Percentiles rank a stretch among this genome's conserved stretches.
Conservation (phyloP, 2,797 vertebrate species). For the Chloroceryle inda region DNA sequence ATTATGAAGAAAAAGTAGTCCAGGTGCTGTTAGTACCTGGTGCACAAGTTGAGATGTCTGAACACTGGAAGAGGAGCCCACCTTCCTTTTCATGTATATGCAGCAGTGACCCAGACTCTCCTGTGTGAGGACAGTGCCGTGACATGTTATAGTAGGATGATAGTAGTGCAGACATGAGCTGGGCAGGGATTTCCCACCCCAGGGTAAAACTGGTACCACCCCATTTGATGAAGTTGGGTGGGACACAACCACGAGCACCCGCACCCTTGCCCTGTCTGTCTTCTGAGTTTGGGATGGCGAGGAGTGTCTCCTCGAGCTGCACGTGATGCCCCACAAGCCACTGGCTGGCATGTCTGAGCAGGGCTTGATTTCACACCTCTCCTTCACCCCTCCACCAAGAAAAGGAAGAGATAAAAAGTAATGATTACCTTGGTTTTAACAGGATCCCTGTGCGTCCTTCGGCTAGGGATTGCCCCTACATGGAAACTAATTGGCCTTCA, state of each 20-base stretch:
- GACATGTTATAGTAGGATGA: fast-evolving
- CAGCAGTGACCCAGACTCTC: background rate
- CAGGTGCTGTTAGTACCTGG: background rate
- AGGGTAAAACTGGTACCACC: background rate
- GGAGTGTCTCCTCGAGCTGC: background rate
- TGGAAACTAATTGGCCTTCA: background rate
- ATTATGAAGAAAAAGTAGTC: background rate
- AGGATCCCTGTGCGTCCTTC: background rate
- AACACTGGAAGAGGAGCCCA: background rate
- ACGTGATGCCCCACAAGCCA: fast-evolving
- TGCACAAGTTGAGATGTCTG: background rate
- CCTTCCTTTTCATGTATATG: background rate
- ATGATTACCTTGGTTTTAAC: background rate
- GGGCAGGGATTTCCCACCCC: background rate
- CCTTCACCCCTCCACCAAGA: background rate
- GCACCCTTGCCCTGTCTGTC: fast-evolving
- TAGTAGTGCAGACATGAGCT: background rate
- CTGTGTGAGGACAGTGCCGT: fast-evolving
- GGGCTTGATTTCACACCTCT: background rate
- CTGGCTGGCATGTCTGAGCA: background rate
- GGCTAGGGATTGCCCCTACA: background rate
- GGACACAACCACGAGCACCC: fast-evolving
- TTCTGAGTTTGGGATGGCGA: background rate
- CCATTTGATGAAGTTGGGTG: background rate
- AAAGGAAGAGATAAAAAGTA: background rate